Conservation (phyloP, 2,113 vertebrate species). For the human region GRCh38 chr2:182757501-182758000, state of each 20-base stretch:
- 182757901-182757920: background rate
- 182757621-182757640: background rate
- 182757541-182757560: background rate
- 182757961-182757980: background rate
- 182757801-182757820: slow-evolving; percentile 81
- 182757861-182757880: background rate
- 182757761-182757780: slow-evolving; percentile 93
- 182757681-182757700: slow-evolving; percentile 84
- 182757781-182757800: slow-evolving; percentile 92
- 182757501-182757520: background rate
- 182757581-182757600: background rate
- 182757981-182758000: background rate
- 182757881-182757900: background rate
- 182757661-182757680: slow-evolving; percentile 21
- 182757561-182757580: background rate
- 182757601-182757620: background rate
- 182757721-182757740: slow-evolving; percentile 94
- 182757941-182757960: background rate
- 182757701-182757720: slow-evolving; percentile 92
- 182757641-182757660: background rate
- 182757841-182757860: slow-evolving; percentile 26
- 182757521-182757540: slow-evolving; percentile 6
- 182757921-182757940: background rate
- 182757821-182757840: slow-evolving; percentile 88
- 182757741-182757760: slow-evolving; percentile 92